Evolutionary conservation across 2,888 invertebrate genomes (phyloP).

Genomic region (Phorcus lineatus): DNA sequence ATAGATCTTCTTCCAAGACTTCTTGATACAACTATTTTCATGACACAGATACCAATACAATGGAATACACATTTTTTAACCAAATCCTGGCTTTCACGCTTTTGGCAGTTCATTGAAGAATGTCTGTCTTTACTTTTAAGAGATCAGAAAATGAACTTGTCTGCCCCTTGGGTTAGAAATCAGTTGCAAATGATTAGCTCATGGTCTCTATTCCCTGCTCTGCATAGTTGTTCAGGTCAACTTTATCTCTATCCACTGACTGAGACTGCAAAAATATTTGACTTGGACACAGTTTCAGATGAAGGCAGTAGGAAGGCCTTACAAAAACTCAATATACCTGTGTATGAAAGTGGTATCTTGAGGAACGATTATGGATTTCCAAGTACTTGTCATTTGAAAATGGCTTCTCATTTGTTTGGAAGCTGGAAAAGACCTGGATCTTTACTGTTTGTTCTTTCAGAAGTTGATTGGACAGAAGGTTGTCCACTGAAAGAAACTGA

Average conservation of each 20-base stretch:
- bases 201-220: constrained; percentile 24
- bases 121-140: background rate
- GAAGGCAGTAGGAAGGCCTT: background rate
- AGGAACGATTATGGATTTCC: no score
- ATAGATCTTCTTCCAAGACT: background rate
- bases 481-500: background rate
- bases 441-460: background rate
- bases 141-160: background rate
- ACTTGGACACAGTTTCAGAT: background rate
- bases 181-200: background rate
- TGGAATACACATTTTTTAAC: background rate
- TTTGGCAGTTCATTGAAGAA: background rate
- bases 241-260: background rate
- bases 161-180: background rate
- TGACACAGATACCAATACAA: background rate
- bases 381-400: no score
- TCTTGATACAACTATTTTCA: background rate
- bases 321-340: background rate
- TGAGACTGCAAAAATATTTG: background rate
- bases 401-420: background rate
- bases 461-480: background rate
- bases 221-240: background rate
- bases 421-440: background rate
- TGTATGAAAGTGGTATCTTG: background rate
- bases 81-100: background rate